Base-by-base conservation (phyloP, 2,113 vertebrate species). In the Centropristis striata region DNA sequence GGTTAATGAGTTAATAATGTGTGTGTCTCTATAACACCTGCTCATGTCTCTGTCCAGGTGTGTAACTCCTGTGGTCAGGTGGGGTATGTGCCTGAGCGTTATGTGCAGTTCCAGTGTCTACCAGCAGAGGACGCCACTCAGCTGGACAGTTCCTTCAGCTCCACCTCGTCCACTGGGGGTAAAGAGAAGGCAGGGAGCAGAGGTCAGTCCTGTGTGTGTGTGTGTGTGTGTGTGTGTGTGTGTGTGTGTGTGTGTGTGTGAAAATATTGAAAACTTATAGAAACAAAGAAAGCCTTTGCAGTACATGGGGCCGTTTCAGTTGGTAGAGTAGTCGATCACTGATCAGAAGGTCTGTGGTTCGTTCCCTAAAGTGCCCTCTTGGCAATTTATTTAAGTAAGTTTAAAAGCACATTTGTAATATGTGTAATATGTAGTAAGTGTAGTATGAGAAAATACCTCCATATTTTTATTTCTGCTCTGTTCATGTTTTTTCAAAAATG, bases 51-150 rank as follows among this genome's bases (percentile, higher is more conserved):
- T 57, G n/a, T 44, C 15, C 58, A 92, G 91, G 89, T 91, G 70
- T 90, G 88, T 82, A 91, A 92, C 67, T 65, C 88, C 0, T 87
- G 84, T 51, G 91, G 91, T 36, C 91, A 88, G 80, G 78, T 90
- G 66, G 91, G 91, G 6, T 88, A 90, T 4, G 80, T 91, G 10
- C 91, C 91, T 7, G 89, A 91, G 73, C 73, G 57, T 1, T 90
- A 88, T 2, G 89, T 91, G 75, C 80, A 91, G 78, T 72, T 87
- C 37, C 47, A 72, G 70, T 90, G 87, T 83, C 39, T 87, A 2
- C 80, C 84, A 69, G 80, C 75, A 71, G 89, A 86, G 41, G 82
- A n/a, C 8, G 0, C 21, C 20, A 21, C 53, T 64, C 80, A 64
- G 12, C 83, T 86, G 66, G 78, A 90, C 59, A 16, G 44, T 15